phyloP scores from a whole-genome alignment of 2,888 invertebrate species.

The Diarsia dahlii region DNA sequence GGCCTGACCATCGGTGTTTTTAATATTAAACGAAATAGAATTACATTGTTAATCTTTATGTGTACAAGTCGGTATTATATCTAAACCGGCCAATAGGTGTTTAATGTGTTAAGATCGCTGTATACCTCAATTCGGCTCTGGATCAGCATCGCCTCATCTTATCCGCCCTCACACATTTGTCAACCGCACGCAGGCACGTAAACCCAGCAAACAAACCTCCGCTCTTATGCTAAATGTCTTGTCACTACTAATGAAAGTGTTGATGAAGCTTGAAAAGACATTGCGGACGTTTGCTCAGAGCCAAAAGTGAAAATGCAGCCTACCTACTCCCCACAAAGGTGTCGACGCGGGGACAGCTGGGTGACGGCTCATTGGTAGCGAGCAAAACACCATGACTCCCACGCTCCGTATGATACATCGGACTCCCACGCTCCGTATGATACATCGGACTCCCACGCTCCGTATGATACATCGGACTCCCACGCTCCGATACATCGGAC shows the following conservation, averaged over 20 bases:
- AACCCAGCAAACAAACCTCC: not conserved
- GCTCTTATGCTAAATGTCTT: not conserved
- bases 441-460: not conserved
- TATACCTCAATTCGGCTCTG: constrained; percentile 35
- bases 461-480: not conserved
- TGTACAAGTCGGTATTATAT: constrained; percentile 48
- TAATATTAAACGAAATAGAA: constrained; percentile 55
- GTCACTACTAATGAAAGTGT: not conserved
- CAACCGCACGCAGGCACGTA: not conserved
- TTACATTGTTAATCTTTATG: constrained; percentile 52
- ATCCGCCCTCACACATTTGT: not conserved
- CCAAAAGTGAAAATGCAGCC: not conserved
- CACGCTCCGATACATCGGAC: not conserved
- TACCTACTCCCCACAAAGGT: not conserved
- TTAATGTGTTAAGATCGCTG: constrained; percentile 50
- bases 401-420: not conserved
- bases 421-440: not conserved
- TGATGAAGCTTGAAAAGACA: not conserved
- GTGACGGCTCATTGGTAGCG: not conserved
- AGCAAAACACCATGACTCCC: not conserved
- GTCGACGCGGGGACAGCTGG: not conserved
- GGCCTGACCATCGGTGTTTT: constrained; percentile 38
- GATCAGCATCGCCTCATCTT: constrained; percentile 8
- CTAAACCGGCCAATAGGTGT: constrained; percentile 50
- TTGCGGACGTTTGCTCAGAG: not conserved